Percentiles rank a stretch among this genome's conserved stretches.
Conservation (phyloP, 2,888 invertebrate genomes). For the Trichogramma evanescens region DNA sequence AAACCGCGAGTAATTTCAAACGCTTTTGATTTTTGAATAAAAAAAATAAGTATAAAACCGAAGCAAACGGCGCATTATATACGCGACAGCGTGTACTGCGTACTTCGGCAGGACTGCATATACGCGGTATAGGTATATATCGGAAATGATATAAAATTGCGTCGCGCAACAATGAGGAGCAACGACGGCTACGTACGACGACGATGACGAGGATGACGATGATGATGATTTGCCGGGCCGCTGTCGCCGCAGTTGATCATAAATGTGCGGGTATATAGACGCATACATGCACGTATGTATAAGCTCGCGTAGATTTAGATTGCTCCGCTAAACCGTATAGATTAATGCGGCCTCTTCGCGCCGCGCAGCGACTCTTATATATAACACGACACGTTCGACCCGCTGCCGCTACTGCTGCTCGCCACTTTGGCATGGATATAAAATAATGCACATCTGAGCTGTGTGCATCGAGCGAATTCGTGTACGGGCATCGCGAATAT, state of each 20-base stretch:
- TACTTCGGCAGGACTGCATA: no score
- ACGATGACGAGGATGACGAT: no score
- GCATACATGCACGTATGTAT: no score
- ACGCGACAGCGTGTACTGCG: no score
- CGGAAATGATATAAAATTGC: conserved; percentile 49
- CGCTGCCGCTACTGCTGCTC: background rate
- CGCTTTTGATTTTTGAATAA: background rate
- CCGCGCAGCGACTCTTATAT: background rate
- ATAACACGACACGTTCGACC: conserved; percentile 2
- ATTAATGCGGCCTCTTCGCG: conserved; percentile 40
- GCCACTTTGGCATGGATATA: background rate
- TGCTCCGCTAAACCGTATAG: conserved; percentile 47
- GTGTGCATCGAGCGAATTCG: no score
- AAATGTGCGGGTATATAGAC: conserved; percentile 13
- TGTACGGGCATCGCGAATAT: no score
- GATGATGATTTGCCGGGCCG: background rate
- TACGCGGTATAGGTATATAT: conserved; percentile 29
- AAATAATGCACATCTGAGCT: no score
- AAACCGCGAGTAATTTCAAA: background rate
- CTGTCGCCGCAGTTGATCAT: background rate
- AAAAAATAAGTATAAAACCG: no score
- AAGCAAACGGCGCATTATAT: no score
- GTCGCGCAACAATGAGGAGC: conserved; percentile 28
- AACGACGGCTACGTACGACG: background rate
- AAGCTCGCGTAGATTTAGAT: conserved; percentile 46